Percentiles rank a stretch among this genome's conserved stretches.
Evolutionary conservation across 2,888 invertebrate species (phyloP).

Genomic region (Lacanobia wlatinum): DNA sequence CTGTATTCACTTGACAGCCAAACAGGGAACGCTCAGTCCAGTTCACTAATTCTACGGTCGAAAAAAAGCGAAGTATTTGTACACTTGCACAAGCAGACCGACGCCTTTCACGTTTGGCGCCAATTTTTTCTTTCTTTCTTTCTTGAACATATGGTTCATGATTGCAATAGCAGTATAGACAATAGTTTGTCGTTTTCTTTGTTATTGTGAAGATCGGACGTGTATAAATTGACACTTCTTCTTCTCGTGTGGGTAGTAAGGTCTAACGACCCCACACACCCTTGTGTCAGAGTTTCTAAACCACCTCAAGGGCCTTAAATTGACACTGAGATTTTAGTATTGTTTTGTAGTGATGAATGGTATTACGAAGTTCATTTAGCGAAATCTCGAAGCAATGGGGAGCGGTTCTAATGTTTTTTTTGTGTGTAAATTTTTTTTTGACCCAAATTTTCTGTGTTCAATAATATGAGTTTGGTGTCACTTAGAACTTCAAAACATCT

Average conservation of each 20-base stretch:
- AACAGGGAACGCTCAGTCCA: background rate
- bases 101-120: slow-evolving; percentile 74
- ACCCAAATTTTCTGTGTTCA: background rate
- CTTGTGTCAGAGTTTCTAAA: no score
- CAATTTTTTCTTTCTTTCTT: slow-evolving; percentile 64
- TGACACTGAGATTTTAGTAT: slow-evolving; percentile 35
- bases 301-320: no score
- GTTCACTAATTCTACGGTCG: background rate
- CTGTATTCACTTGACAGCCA: background rate
- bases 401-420: background rate
- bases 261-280: no score
- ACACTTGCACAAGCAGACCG: slow-evolving; percentile 66
- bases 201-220: slow-evolving; percentile 26
- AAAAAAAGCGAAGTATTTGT: slow-evolving; percentile 57
- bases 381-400: background rate
- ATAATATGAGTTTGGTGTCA: background rate
- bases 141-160: slow-evolving; percentile 58
- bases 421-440: background rate
- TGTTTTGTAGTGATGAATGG: slow-evolving; percentile 49
- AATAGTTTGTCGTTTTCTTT: slow-evolving; percentile 67
- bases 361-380: slow-evolving; percentile 9
- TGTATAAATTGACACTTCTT: slow-evolving; percentile 44
- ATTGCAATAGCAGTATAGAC: slow-evolving; percentile 53
- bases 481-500: background rate
- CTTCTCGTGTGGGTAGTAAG: no score